These are phyloP conservation scores for Diadumene lineata DNA, from an alignment of 92 coral and sea anemone species.

Conservation along the genomic window DNA sequence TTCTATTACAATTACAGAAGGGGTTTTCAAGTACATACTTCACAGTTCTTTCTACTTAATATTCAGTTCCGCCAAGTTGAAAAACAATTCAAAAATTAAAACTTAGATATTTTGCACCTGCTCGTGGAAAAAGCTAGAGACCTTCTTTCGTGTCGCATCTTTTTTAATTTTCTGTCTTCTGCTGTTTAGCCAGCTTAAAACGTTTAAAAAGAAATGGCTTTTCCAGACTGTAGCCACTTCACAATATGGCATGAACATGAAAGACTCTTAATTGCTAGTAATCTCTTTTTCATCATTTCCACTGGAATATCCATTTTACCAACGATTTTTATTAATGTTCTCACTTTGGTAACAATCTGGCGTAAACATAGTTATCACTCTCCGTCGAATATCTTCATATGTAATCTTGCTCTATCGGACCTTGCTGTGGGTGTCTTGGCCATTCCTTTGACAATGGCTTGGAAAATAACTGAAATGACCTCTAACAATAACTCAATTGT, in stretches of 20 bases:
- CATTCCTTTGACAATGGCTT: not conserved
- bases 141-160: too few species aligned
- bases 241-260: not conserved
- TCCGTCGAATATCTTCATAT: slow-evolving; percentile 11
- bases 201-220: too few species aligned
- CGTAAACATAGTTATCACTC: not conserved
- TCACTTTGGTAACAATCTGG: slow-evolving; percentile 9
- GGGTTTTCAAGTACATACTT: too few species aligned
- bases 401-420: slow-evolving; percentile 4
- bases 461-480: not conserved
- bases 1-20: too few species aligned
- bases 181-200: too few species aligned
- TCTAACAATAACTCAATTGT: not conserved
- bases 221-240: not conserved
- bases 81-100: too few species aligned
- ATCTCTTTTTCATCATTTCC: not conserved
- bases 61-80: too few species aligned
- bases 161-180: too few species aligned
- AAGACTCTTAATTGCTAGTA: not conserved
- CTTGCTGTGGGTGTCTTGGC: not conserved
- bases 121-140: too few species aligned
- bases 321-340: not conserved
- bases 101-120: too few species aligned
- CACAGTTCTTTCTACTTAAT: too few species aligned
- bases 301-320: not conserved